A percentile compares a stretch with the other conserved stretches of the same genome.
Conservation (phyloP, 2,113 vertebrate species). For the Heterotis niloticus region DNA sequence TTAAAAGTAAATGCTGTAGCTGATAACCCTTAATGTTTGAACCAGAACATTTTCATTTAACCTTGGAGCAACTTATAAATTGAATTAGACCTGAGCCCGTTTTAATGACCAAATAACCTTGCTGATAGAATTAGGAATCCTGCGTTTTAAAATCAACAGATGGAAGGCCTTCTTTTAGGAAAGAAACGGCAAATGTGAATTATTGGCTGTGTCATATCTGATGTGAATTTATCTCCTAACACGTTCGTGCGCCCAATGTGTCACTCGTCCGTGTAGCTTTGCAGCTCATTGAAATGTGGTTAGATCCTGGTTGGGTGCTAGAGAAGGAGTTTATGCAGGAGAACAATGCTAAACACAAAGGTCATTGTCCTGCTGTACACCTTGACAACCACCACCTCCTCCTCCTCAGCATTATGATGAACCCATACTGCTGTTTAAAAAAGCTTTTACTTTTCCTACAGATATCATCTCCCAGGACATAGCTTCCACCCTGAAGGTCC, state of each 20-base stretch:
- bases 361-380: too few relatives aligned
- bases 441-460: constrained; percentile 44
- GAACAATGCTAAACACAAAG: too few relatives aligned
- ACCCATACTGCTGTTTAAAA: too few relatives aligned
- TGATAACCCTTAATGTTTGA: constrained; percentile 44
- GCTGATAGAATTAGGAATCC: constrained; percentile 46
- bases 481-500: constrained; percentile 68
- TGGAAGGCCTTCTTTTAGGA: constrained; percentile 40
- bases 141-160: constrained; percentile 38
- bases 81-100: constrained; percentile 54
- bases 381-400: too few relatives aligned
- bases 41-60: constrained; percentile 45
- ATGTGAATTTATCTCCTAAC: not conserved
- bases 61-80: constrained; percentile 48
- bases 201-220: not conserved
- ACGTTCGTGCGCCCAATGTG: too few relatives aligned
- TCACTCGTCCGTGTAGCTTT: too few relatives aligned
- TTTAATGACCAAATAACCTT: constrained; percentile 59
- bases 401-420: too few relatives aligned
- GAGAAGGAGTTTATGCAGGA: too few relatives aligned
- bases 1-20: constrained; percentile 37
- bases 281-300: too few relatives aligned
- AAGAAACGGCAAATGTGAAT: constrained; percentile 28
- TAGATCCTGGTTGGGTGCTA: too few relatives aligned
- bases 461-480: constrained; percentile 78